Conservation (phyloP, 2,888 invertebrate species). For the Lacanobia wlatinum region DNA sequence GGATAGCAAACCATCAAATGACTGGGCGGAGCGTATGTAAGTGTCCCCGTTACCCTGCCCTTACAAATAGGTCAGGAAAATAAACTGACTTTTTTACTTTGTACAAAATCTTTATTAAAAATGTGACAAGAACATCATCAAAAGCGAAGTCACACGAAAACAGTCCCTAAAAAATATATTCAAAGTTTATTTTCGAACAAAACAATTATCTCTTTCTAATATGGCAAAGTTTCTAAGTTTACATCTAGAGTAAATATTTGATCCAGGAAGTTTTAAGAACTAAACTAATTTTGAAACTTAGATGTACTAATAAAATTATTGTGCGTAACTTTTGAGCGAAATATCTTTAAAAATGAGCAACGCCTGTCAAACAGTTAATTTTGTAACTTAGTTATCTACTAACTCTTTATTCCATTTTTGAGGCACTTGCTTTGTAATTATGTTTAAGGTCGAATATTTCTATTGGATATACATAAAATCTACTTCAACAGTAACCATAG, state of each 20-base stretch:
- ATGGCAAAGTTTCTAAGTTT: constrained; percentile 62
- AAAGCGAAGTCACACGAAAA: constrained; percentile 44
- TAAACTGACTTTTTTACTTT: constrained; percentile 54
- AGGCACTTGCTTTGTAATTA: constrained; percentile 46
- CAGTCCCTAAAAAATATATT: constrained; percentile 49
- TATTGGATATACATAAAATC: constrained; percentile 26
- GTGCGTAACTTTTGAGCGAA: constrained; percentile 56
- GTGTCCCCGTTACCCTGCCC: too few species aligned
- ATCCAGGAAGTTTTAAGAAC: constrained; percentile 48
- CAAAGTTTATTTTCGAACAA: constrained; percentile 51
- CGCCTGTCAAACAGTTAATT: not conserved
- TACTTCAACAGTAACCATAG: constrained; percentile 20
- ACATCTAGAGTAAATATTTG: constrained; percentile 55
- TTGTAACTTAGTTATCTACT: constrained; percentile 1
- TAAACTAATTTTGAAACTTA: constrained; percentile 8
- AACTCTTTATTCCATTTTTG: constrained; percentile 8
- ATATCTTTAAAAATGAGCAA: constrained; percentile 37
- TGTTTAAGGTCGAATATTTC: not conserved
- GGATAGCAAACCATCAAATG: too few species aligned
- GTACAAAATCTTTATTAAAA: constrained; percentile 70
- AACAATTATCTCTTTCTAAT: constrained; percentile 56
- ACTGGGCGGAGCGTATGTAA: too few species aligned
- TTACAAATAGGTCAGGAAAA: not conserved
- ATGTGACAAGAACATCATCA: constrained; percentile 55
- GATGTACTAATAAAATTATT: constrained; percentile 20